Evolutionary conservation across 1,140 invertebrate genomes (phyloP), one percentile per base, ranked within the genome.

Genomic region (Himalopsyche phryganea): DNA sequence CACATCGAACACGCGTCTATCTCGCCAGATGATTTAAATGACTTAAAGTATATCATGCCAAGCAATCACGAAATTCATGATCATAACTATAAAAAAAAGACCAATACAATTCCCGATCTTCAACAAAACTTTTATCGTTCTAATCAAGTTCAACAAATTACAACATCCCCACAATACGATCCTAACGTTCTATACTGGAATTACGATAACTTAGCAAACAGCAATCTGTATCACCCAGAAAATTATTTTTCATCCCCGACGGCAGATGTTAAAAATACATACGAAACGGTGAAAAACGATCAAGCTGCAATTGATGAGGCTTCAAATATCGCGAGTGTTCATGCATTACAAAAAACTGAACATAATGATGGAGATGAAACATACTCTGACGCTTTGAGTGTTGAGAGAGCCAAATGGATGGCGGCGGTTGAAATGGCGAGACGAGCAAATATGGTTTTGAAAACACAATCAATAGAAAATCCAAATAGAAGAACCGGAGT

Each of bases 401-500:
- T 44, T 2, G 41, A 56, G 20, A 48, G 19, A 28, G 53, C 53
- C 9, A 56, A 56, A 13, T 15, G 28, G 14, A 11, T 50, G 10
- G 62, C 58, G 0, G 38, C 54, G 4, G 58, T 18, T 7, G 62
- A 60, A 33, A 64, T 64, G 50, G 58, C 62, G 2, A 47, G 47
- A 11, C 53, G 46, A 50, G 58, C 54, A 10, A 60, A 57, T 11
- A 45, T 36, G 9, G 7, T 64, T 4, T 40, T 64, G 17, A 17
- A 57, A 13, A 49, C 38, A 40, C 57, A 64, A 23, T 6, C 19
- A 4, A 6, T 28, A 0, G 44, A 51, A 7, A 44, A 42, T 40
- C 58, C 62, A 1, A 58, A 64, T 28, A 60, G 50, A 50, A 50
- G 49, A 35, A 50, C 44, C 6, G 58, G 49, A n/a, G 53, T 64